Percentiles rank a stretch among this genome's conserved stretches.
phyloP scores from a whole-genome alignment of 2,888 invertebrate genomes.

The Mesorhabditis sp. region DNA sequence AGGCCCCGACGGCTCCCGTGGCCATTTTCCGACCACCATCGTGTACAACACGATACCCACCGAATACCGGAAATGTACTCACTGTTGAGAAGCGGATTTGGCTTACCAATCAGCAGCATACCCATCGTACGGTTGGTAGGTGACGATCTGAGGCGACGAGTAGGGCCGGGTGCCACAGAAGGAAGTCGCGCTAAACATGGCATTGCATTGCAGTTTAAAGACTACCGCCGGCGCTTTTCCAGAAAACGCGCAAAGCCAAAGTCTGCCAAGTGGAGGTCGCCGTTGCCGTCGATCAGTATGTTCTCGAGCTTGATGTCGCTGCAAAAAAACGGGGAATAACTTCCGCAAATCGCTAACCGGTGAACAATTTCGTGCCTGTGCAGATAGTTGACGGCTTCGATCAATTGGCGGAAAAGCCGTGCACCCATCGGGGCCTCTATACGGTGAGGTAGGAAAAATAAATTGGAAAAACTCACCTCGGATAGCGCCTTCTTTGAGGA shows the following conservation, averaged over 20 bases:
- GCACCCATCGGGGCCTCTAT: constrained; percentile 35
- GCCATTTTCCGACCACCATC: constrained; percentile 45
- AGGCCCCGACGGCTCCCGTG: constrained; percentile 12
- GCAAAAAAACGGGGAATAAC: background rate
- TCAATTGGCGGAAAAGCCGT: constrained; percentile 44
- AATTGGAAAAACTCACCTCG: constrained; percentile 13
- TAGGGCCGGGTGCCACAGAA: constrained; percentile 48
- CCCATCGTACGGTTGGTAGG: constrained; percentile 34
- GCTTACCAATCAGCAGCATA: constrained; percentile 40
- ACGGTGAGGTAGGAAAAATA: background rate
- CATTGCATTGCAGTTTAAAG: background rate
- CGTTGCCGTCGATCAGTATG: constrained; percentile 40
- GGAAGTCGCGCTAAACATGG: constrained; percentile 25
- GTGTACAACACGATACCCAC: constrained; percentile 43
- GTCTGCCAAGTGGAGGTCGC: constrained; percentile 45
- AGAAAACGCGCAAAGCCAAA: constrained; percentile 45
- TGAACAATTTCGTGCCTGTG: constrained; percentile 33
- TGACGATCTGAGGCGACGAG: constrained; percentile 28
- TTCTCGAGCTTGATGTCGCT: constrained; percentile 39
- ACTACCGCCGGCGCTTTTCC: constrained; percentile 27
- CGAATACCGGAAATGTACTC: background rate
- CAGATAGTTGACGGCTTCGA: constrained; percentile 45
- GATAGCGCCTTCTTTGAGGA: constrained; percentile 23
- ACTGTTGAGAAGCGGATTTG: background rate
- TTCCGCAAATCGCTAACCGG: constrained; percentile 10